Conservation (phyloP, 1,140 invertebrate species). For the Ylistrum balloti region DNA sequence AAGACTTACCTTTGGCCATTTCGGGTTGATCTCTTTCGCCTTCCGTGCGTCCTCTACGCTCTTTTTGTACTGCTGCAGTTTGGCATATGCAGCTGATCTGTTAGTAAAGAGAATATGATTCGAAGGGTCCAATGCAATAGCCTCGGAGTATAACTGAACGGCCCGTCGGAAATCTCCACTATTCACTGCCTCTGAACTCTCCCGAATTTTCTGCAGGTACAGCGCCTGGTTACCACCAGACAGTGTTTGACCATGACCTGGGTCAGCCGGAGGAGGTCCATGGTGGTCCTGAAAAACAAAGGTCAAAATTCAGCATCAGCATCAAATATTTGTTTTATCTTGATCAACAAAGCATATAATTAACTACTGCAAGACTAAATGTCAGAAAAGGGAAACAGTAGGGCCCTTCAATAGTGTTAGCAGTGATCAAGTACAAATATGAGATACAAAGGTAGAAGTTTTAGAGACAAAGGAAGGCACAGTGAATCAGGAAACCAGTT, state of each 20-base stretch:
- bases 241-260: conserved; percentile 35
- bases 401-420: no score
- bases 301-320: conserved; percentile 32
- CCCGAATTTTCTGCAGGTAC: conserved; percentile 78
- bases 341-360: no score
- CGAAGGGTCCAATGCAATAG: conserved; percentile 89
- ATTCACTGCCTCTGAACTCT: conserved; percentile 92
- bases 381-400: no score
- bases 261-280: conserved; percentile 44
- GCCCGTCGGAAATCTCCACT: conserved; percentile 90
- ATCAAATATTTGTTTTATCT: conserved; percentile 35
- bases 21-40: conserved; percentile 90
- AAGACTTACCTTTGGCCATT: conserved; percentile 90
- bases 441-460: no score
- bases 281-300: conserved; percentile 40
- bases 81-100: conserved; percentile 93
- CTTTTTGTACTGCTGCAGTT: conserved; percentile 88
- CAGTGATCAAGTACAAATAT: no score
- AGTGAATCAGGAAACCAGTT: no score
- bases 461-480: no score
- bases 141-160: conserved; percentile 90
- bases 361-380: no score
- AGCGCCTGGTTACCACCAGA: conserved; percentile 64
- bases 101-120: conserved; percentile 96
- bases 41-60: conserved; percentile 93